Evolutionary conservation across 2,113 vertebrate species (phyloP), one percentile per base, ranked within the genome.

Genomic region (Malaclemys terrapin): DNA sequence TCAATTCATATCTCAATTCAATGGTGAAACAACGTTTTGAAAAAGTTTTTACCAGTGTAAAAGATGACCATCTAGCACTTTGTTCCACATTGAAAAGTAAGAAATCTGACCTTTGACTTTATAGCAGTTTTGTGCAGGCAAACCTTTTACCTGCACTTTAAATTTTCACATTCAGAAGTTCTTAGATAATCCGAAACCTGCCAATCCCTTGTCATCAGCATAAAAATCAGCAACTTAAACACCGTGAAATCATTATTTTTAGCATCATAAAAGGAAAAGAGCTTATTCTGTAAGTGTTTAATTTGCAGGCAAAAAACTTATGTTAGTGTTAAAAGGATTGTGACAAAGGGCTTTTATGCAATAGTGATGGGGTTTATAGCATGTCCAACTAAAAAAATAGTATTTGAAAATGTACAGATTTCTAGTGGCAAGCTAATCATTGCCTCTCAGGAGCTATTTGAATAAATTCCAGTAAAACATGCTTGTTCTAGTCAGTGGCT

Each of bases 41-140:
- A 49, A 89, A 93, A 69, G 79, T 69, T 90, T 93, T 93, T 86
- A 87, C 80, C 82, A 89, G 87, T 90, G 65, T 52, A 83, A 90
- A 87, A 10, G 31, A 50, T 56, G 42, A 79, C 81, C 91, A 57
- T 84, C 52, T 69, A 80, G 52, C 59, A 75, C 72, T 94, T 87
- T 91, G 57, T 72, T 80, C 81, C 52, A 88, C 81, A 80, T 84
- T 84, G 52, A 80, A 72, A 88, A 87, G 53, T 38, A 87, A 8
- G 52, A 95, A 81, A 14, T 85, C 49, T 89, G 78, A 57, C 25
- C 31, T n/a, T 25, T 76, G 76, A 95, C 89, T 50, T 93, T 91
- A 80, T 10, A 89, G 49, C 20, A 91, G 50, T 14, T 76, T 6
- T 75, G 88, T 38, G 8, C 47, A 0, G 0, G 12, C 6, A 92